A percentile compares a stretch with the other conserved stretches of the same genome.
phyloP scores from a whole-genome alignment of 2,888 invertebrate species.

The Lumbricus terrestris region DNA sequence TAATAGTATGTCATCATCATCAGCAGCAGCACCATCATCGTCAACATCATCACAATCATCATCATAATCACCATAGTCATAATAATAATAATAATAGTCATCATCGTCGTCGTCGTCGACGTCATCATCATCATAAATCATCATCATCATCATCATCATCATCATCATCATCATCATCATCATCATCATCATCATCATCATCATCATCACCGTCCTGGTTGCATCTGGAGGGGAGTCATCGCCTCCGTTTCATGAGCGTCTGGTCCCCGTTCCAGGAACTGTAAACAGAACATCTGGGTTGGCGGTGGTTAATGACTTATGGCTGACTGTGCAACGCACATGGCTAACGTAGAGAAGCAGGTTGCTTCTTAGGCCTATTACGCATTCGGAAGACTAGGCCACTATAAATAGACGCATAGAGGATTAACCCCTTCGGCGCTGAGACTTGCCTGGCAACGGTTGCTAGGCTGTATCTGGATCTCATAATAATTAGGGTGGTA shows the following conservation, averaged over 20 bases:
- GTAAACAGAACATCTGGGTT: not conserved
- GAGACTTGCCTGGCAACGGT: not conserved
- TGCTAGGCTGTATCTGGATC: not conserved
- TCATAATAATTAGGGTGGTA: not conserved
- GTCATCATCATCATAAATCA: too few species aligned
- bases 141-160: too few species aligned
- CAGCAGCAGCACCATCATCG: too few species aligned
- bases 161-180: too few species aligned
- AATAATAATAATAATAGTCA: too few species aligned
- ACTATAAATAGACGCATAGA: not conserved
- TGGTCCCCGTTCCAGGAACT: not conserved
- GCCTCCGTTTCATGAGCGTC: not conserved
- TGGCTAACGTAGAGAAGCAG: not conserved
- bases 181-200: too few species aligned
- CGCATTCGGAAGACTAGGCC: not conserved
- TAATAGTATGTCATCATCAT: too few species aligned
- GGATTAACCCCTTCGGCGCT: not conserved
- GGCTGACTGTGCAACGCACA: not conserved
- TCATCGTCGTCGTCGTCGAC: too few species aligned
- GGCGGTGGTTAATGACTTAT: not conserved
- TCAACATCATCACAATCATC: too few species aligned
- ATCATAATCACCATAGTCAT: too few species aligned
- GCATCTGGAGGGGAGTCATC: not conserved
- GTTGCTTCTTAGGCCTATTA: not conserved
- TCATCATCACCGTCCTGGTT: too few species aligned